Evolutionary conservation across 2,113 vertebrate genomes (phyloP), one percentile per base, ranked within the genome.

Genomic region (Ancistrus triradiatus): DNA sequence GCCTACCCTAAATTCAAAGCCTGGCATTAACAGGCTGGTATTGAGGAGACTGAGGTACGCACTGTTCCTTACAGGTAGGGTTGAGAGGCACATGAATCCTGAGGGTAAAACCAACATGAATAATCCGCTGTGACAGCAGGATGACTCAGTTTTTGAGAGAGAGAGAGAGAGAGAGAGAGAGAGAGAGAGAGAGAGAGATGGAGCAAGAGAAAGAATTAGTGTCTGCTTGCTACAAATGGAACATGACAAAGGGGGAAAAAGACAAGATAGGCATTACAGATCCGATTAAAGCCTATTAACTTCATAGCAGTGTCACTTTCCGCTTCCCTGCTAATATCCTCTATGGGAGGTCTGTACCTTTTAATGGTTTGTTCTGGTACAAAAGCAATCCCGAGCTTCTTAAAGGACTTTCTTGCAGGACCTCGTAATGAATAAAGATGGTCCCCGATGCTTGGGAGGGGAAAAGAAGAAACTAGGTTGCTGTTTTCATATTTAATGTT

Each of bases 81-180:
- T 44, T 31, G 59, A 73, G 50, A 74, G 62, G 53, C 66, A 21
- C 31, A 46, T 52, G 72, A 72, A 74, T 77, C 62, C 62, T 60
- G 40, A 17, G 52, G 69, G 75, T 72, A 49, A 77, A 74, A 71
- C 70, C 25, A 73, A 69, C 43, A 72, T 55, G 69, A 74, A 60
- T 76, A 60, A 82, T 82, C 71, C 64, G 57, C 55, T 61, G 66
- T 49, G 76, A 68, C 74, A 79, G 43, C 63, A 80, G 33, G 68
- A 40, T 15, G 21, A 49, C 48, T 66, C 47, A 38, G 59, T 65
- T 52, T 28, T 33, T 15, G 35, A 46, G 50, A 71, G 6, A 67
- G 63, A 25, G 14, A 33, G 40, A 40, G 55, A 47, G 8, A 42
- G 48, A 44, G 35, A 46, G 35, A 25, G 25, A 25, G 43, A 31